Evolutionary conservation across 2,113 vertebrate genomes (phyloP).

Genomic region (Parus major): DNA sequence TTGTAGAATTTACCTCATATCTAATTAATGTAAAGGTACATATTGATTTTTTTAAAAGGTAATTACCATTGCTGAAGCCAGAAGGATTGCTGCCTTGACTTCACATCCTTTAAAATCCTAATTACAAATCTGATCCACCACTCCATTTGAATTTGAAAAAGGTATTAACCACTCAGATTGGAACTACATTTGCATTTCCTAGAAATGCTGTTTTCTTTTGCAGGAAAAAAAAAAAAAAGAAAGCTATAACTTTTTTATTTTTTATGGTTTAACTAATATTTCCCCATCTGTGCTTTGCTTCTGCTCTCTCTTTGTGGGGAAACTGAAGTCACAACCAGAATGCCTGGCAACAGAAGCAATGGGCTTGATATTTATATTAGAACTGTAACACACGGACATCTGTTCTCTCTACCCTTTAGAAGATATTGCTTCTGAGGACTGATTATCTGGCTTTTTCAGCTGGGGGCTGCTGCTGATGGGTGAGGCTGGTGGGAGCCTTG

Average conservation of each 20-base stretch:
- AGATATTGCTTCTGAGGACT: not conserved
- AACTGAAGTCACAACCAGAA: conserved; percentile 8
- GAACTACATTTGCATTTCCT: not conserved
- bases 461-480: not conserved
- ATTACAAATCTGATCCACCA: not conserved
- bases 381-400: conserved; percentile 20
- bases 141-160: not conserved
- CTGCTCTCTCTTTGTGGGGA: not conserved
- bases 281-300: conserved; percentile 45
- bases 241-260: not conserved
- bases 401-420: conserved; percentile 14
- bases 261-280: not conserved
- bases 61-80: not conserved
- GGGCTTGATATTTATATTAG: conserved; percentile 41
- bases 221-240: not conserved
- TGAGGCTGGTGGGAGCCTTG: not conserved
- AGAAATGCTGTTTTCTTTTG: not conserved
- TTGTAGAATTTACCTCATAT: not conserved
- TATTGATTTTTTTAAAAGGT: not conserved
- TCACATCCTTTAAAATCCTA: not conserved
- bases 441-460: conserved; percentile 3
- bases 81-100: not conserved
- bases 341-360: conserved; percentile 26
- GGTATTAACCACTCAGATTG: not conserved
- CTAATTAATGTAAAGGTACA: not conserved